A percentile compares a stretch with the other conserved stretches of the same genome.
These are phyloP conservation scores for Pseudococcus viburni DNA, from an alignment of 2,888 invertebrate species.

Conservation along the genomic window DNA sequence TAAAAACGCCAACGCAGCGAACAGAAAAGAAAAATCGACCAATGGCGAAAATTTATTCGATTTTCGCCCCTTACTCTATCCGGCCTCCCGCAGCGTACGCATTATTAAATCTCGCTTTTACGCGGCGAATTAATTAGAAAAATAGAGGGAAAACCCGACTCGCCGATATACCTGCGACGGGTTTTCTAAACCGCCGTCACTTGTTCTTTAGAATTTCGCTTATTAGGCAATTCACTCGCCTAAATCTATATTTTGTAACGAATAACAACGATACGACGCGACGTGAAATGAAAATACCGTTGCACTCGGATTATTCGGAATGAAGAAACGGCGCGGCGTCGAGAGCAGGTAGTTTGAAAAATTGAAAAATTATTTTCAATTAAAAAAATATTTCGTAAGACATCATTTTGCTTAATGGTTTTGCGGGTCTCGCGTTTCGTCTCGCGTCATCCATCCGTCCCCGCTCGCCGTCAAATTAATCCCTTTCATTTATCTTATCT, in stretches of 20 bases:
- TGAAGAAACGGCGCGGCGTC: not conserved
- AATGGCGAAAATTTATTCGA: constrained; percentile 9
- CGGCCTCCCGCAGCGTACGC: not conserved
- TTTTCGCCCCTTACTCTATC: not conserved
- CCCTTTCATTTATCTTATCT: constrained; percentile 47
- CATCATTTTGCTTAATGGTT: constrained; percentile 24
- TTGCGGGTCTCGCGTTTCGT: not conserved
- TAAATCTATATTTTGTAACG: not conserved
- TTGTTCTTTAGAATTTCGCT: not conserved
- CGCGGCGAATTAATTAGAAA: not conserved
- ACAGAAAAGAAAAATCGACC: not conserved
- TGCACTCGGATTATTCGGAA: not conserved
- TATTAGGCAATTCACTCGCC: not conserved
- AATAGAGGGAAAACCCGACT: not conserved
- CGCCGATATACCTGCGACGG: not conserved
- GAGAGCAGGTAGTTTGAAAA: not conserved
- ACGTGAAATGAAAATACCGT: not conserved
- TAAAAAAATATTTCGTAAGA: constrained; percentile 39
- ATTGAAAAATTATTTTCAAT: constrained; percentile 46
- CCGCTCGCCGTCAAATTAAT: constrained; percentile 25
- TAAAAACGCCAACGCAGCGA: not conserved
- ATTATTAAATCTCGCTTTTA: not conserved
- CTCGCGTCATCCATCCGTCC: not conserved
- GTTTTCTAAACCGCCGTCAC: not conserved
- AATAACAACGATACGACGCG: not conserved